Percentiles rank a stretch among this genome's conserved stretches.
Evolutionary conservation across 1,140 invertebrate species (phyloP).

Genomic region (Drosophila novamexicana): DNA sequence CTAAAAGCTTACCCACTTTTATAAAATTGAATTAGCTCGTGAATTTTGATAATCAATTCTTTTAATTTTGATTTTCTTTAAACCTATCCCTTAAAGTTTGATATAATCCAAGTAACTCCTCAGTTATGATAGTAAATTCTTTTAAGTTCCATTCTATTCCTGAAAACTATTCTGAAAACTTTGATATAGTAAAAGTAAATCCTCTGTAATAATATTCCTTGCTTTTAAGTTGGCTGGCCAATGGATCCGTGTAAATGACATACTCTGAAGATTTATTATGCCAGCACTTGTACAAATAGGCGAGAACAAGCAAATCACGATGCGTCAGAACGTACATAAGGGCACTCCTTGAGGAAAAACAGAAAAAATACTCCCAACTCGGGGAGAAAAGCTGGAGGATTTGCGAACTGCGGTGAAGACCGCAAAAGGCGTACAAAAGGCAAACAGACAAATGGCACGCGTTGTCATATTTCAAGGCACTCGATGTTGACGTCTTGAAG

Average conservation of each 20-base stretch:
- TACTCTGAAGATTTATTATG: slow-evolving; percentile 59
- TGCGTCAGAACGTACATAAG: slow-evolving; percentile 51
- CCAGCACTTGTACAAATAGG: slow-evolving; percentile 50
- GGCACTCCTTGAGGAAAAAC: slow-evolving; percentile 19
- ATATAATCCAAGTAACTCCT: no score
- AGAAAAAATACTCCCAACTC: background rate
- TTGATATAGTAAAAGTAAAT: no score
- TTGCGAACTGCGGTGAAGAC: slow-evolving; percentile 28
- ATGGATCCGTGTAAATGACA: background rate
- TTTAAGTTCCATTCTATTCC: no score
- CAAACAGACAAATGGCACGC: slow-evolving; percentile 74
- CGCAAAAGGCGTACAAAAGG: slow-evolving; percentile 62
- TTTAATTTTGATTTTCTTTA: no score
- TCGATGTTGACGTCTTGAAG: slow-evolving; percentile 63
- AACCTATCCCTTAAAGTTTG: no score
- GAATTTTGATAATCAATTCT: no score
- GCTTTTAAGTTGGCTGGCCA: background rate
- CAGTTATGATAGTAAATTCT: no score
- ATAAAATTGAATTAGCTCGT: no score
- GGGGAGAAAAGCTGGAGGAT: slow-evolving; percentile 8
- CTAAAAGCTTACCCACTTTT: no score
- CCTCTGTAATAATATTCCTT: no score
- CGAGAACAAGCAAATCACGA: slow-evolving; percentile 59
- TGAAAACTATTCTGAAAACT: no score
- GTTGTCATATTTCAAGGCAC: slow-evolving; percentile 62